Evolutionary conservation across 2,888 invertebrate genomes (phyloP).

Genomic region (Isoperla grammatica): DNA sequence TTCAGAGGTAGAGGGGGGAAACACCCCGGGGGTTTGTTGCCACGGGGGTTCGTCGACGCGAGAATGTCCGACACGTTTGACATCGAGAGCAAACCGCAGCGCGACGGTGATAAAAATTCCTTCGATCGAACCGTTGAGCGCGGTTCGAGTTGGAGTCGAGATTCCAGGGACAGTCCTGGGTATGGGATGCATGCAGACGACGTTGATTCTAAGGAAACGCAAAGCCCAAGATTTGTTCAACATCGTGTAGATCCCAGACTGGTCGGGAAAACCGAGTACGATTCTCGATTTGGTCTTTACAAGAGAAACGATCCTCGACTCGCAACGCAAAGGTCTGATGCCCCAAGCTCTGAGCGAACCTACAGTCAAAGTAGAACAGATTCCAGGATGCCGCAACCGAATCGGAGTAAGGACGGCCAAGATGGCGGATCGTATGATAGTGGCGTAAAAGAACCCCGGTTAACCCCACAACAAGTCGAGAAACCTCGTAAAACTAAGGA

Average conservation of each 20-base stretch:
- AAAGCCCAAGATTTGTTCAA: not conserved
- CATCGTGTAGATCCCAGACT: conserved; percentile 17
- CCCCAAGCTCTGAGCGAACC: not conserved
- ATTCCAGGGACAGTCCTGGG: not conserved
- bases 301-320: conserved; percentile 8
- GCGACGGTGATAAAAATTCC: not conserved
- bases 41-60: no score
- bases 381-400: not conserved
- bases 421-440: not conserved
- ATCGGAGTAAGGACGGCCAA: not conserved
- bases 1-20: not conserved
- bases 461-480: conserved; percentile 13
- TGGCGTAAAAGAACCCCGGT: conserved; percentile 15
- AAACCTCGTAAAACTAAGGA: not conserved
- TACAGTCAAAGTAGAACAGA: no score
- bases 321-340: not conserved
- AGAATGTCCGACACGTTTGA: conserved; percentile 19
- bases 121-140: not conserved
- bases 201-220: conserved; percentile 3
- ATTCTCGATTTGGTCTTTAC: not conserved
- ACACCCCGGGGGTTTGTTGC: not conserved
- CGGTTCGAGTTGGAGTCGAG: conserved; percentile 6
- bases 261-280: conserved; percentile 1
- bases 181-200: conserved; percentile 6
- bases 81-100: conserved; percentile 20